Conservation (phyloP, 2,797 vertebrate species). For the Clangula hyemalis region DNA sequence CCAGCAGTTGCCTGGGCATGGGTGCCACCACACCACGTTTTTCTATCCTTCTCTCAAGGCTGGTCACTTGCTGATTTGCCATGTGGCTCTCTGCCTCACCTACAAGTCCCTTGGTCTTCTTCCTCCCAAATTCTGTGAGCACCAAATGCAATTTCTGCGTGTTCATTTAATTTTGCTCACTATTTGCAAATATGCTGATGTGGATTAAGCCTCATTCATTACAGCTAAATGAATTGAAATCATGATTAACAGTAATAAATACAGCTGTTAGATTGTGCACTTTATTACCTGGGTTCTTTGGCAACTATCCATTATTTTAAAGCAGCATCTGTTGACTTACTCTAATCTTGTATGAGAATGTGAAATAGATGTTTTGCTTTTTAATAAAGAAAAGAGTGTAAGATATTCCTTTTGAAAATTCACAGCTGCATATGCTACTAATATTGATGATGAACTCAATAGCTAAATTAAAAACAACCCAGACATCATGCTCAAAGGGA, state of each 20-base stretch:
- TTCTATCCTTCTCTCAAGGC: background rate
- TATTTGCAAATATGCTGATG: background rate
- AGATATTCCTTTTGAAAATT: slow-evolving; percentile 23
- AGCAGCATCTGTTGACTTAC: background rate
- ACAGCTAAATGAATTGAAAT: slow-evolving; percentile 1
- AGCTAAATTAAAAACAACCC: background rate
- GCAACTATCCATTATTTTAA: slow-evolving; percentile 4
- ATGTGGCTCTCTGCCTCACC: background rate
- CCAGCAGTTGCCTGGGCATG: background rate
- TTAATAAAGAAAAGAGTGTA: background rate
- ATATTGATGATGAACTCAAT: background rate
- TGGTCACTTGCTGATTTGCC: background rate
- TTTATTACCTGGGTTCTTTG: slow-evolving; percentile 7
- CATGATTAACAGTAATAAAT: background rate
- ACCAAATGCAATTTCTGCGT: background rate
- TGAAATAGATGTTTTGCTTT: background rate
- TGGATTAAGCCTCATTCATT: background rate
- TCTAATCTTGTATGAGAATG: background rate
- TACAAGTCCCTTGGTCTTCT: background rate
- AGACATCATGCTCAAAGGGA: background rate
- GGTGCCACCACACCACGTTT: rapidly evolving
- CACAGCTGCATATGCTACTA: background rate
- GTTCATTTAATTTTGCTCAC: background rate
- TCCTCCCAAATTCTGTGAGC: background rate
- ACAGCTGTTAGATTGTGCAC: background rate